Evolutionary conservation across 2,888 invertebrate species (phyloP).

Genomic region (Hipparchia semele): DNA sequence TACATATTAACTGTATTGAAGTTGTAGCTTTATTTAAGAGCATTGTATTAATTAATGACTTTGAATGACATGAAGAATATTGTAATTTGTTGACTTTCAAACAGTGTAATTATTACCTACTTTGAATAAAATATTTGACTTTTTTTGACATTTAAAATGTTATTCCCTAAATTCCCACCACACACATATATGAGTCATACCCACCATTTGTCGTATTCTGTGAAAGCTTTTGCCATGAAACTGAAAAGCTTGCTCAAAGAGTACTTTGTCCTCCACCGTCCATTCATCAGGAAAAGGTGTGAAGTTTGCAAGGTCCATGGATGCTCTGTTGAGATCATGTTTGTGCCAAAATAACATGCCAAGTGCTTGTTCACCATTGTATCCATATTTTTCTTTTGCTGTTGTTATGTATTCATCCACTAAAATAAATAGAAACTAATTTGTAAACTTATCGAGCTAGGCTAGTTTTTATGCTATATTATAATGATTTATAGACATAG

Average conservation of each 20-base stretch:
- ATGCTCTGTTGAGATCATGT: conserved; percentile 96
- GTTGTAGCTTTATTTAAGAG: too few species aligned
- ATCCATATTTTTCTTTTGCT: conserved; percentile 98
- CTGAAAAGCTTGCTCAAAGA: conserved; percentile 99
- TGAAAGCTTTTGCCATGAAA: conserved; percentile 99
- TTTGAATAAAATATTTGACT: too few species aligned
- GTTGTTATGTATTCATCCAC: conserved; percentile 97
- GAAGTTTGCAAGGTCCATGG: conserved; percentile 97
- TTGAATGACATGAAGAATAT: too few species aligned
- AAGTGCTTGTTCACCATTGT: conserved; percentile 98
- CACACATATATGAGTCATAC: conserved; percentile 35
- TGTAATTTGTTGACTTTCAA: too few species aligned
- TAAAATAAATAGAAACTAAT: conserved; percentile 65
- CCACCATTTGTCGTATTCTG: conserved; percentile 98
- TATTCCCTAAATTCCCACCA: background rate
- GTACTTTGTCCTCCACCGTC: conserved; percentile 98
- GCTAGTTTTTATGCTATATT: too few species aligned
- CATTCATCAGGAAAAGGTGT: conserved; percentile 99
- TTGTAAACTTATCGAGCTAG: too few species aligned
- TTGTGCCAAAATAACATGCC: conserved; percentile 99
- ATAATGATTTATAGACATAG: too few species aligned
- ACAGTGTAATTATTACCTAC: too few species aligned
- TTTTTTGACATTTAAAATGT: background rate
- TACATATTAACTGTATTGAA: too few species aligned
- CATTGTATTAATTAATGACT: too few species aligned